These are phyloP conservation scores for Calypte anna DNA, from an alignment of 2,113 vertebrate species.

Conservation along the genomic window DNA sequence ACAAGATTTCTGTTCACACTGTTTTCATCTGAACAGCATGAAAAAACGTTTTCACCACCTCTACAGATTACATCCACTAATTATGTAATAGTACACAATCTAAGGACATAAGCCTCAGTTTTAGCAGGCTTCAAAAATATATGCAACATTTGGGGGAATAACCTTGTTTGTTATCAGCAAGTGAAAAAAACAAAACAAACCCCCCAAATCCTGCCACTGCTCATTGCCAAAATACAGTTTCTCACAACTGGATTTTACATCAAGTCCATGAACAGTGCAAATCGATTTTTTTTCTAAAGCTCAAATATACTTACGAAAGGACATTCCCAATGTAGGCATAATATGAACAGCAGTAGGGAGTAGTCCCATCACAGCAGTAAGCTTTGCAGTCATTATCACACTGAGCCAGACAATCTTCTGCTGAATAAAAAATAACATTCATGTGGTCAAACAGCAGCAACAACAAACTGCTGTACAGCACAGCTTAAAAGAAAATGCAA, in stretches of 20 bases:
- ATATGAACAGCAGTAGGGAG: constrained; percentile 94
- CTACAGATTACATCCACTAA: neutral
- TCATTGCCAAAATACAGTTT: neutral
- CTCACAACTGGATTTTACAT: neutral
- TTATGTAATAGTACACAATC: neutral
- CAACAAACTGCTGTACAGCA: neutral
- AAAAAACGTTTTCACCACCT: neutral
- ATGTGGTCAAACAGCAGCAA: neutral
- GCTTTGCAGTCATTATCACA: constrained; percentile 87
- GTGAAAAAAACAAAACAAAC: neutral
- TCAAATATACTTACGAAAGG: constrained; percentile 85
- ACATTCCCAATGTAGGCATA: constrained; percentile 93
- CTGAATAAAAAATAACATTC: constrained; percentile 57
- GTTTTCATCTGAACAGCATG: neutral
- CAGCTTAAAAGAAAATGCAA: constrained; percentile 16
- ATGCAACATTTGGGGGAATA: neutral
- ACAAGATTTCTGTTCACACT: neutral
- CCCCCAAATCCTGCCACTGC: neutral
- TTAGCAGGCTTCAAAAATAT: neutral
- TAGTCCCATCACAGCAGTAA: constrained; percentile 90
- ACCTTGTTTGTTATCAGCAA: neutral
- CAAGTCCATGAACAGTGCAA: neutral
- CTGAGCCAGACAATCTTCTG: constrained; percentile 82
- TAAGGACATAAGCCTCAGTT: neutral
- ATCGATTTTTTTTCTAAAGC: neutral